Evolutionary conservation across 1,140 invertebrate species (phyloP).

Genomic region (Lepidostoma basale): DNA sequence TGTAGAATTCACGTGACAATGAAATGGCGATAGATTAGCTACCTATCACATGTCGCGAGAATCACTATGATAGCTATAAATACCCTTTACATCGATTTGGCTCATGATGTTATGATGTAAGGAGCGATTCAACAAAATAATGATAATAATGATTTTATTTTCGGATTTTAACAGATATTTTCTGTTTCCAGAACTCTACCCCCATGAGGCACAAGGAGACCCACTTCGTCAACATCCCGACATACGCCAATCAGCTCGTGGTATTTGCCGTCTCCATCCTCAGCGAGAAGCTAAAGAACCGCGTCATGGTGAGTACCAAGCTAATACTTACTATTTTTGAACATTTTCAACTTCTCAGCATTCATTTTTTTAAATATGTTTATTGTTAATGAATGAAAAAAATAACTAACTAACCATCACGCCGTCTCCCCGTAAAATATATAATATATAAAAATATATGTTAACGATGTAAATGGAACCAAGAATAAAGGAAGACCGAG

Average conservation of each 20-base stretch:
- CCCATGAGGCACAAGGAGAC: conserved; percentile 86
- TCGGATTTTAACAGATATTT: not conserved
- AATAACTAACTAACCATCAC: too few species aligned
- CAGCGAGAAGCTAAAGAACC: conserved; percentile 79
- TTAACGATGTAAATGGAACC: too few species aligned
- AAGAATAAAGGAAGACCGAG: too few species aligned
- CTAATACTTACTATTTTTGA: not conserved
- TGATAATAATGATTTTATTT: not conserved
- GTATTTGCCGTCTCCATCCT: conserved; percentile 79
- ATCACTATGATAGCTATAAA: too few species aligned
- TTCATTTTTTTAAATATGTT: not conserved
- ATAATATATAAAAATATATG: too few species aligned
- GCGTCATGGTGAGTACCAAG: conserved; percentile 69
- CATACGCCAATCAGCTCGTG: conserved; percentile 76
- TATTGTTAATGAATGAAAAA: not conserved
- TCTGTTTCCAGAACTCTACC: conserved; percentile 73
- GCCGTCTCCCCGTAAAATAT: too few species aligned
- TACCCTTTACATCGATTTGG: too few species aligned
- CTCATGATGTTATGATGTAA: too few species aligned
- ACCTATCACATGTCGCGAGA: too few species aligned
- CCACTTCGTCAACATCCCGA: conserved; percentile 82
- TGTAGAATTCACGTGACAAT: too few species aligned
- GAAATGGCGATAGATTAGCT: too few species aligned
- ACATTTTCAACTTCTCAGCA: not conserved
- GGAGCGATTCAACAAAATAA: not conserved